phyloP scores from a whole-genome alignment of 2,113 vertebrate species.

The Aptenodytes patagonicus region DNA sequence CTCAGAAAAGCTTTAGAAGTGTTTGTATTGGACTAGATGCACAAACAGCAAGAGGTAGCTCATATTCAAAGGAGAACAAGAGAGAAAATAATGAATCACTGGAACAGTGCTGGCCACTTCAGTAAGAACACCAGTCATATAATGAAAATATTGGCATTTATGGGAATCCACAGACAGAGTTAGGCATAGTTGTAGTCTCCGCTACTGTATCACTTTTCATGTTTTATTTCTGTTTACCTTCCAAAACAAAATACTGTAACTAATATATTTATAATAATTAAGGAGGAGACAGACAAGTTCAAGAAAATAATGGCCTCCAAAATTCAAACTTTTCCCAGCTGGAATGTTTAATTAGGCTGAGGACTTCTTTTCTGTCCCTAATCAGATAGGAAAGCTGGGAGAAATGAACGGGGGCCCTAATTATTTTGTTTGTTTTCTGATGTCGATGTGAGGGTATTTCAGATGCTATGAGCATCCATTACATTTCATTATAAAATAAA shows the following conservation, averaged over 20 bases:
- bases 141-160: constrained; percentile 47
- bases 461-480: neutral
- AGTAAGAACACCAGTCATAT: neutral
- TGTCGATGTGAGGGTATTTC: neutral
- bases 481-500: neutral
- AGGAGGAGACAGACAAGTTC: neutral
- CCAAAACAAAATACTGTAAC: constrained; percentile 46
- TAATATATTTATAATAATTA: constrained; percentile 38
- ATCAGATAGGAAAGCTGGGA: neutral
- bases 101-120: neutral
- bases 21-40: neutral
- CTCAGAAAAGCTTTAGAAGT: neutral
- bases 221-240: constrained; percentile 57
- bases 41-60: neutral
- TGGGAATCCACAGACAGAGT: constrained; percentile 25
- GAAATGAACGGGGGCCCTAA: neutral
- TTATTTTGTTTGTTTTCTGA: neutral
- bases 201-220: constrained; percentile 27
- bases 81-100: constrained; percentile 12
- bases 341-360: neutral
- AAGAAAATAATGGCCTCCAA: neutral
- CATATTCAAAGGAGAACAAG: neutral
- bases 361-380: neutral
- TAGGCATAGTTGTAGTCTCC: constrained; percentile 26
- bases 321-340: neutral